Base-by-base conservation (phyloP, 35 echinoderm and acorn worm species). In the Ptychodera flava region DNA sequence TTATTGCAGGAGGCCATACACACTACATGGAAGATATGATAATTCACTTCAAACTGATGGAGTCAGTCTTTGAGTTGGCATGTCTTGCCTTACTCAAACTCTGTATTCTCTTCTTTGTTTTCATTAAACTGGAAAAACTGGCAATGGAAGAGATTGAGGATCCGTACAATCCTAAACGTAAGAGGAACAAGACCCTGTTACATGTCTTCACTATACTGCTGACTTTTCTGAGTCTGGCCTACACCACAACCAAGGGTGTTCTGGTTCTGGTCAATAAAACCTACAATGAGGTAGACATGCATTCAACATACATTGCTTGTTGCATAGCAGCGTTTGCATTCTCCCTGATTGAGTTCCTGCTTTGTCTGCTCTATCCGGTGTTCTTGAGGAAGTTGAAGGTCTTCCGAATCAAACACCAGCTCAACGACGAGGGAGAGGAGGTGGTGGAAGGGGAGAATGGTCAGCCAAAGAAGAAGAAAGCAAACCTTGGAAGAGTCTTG, bases 1-100 rank as follows among this genome's bases (percentile, higher is more conserved):
- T 79, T 31, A 34, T 33, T 82, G 6, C 90, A 99, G 96, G 96
- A 36, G 96, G 96, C 15, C 93, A 94, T 79, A 81, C 86, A 31
- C 29, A 16, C 16, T 99, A 99, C 83, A 34, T 99, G 45, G 96
- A 94, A 36, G 31, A 84, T 31, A 94, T 88, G 32, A 88, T 99
- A 31, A 80, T 80, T 38, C 31, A 99, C 0, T 99, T 92, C 92
- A 92, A 80, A 16, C 92, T 99, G 29, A 85, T 89, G 29, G 45
- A 81, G 15, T 99, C 96, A 14, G 83, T 81, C 1, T 99, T 99
- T 89, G 96, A 99, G 78, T 85, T 99, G 30, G 92, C 93, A 16
- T 94, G 92, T 80, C 35, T 99, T 1, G 85, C 84, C 52, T 79
- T 99, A 31, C 31, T 99, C 31, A 90, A 91, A 79, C 92, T 94